These are phyloP conservation scores for Drosophila heteroneura DNA, from an alignment of 2,888 invertebrate species.

Conservation along the genomic window DNA sequence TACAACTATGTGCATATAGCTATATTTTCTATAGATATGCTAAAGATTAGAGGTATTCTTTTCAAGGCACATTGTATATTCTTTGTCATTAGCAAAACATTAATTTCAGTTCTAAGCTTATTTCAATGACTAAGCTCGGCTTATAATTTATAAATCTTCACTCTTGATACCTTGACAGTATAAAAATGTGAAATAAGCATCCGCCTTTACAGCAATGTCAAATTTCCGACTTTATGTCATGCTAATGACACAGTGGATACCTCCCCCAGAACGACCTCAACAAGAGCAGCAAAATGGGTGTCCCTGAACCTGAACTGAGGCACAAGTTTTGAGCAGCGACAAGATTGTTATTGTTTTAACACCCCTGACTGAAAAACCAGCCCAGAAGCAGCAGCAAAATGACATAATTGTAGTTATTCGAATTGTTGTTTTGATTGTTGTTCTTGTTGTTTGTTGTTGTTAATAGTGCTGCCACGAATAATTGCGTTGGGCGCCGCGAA, in stretches of 20 bases:
- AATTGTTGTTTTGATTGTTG: slow-evolving; percentile 58
- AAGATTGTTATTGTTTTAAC: slow-evolving; percentile 55
- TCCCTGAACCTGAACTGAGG: slow-evolving; percentile 63
- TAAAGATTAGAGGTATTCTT: neutral
- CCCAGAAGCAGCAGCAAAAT: slow-evolving; percentile 33
- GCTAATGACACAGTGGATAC: slow-evolving; percentile 57
- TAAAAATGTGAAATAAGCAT: slow-evolving; percentile 46
- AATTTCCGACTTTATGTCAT: slow-evolving; percentile 47
- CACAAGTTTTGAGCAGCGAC: slow-evolving; percentile 34
- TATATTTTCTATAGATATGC: neutral
- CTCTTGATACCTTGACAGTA: slow-evolving; percentile 20
- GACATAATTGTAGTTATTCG: slow-evolving; percentile 68
- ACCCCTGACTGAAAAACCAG: neutral
- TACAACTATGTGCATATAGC: neutral
- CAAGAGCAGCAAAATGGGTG: slow-evolving; percentile 28
- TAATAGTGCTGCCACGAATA: slow-evolving; percentile 17
- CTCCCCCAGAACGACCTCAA: slow-evolving; percentile 34
- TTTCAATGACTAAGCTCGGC: slow-evolving; percentile 39
- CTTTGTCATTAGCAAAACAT: slow-evolving; percentile 33
- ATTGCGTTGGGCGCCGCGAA: slow-evolving; percentile 42
- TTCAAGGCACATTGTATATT: slow-evolving; percentile 28
- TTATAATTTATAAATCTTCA: slow-evolving; percentile 34
- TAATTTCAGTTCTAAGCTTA: slow-evolving; percentile 27
- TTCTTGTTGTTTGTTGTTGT: slow-evolving; percentile 10
- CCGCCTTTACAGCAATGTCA: slow-evolving; percentile 54